Evolutionary conservation across 1,140 invertebrate species (phyloP).

Genomic region (Stegodyphus mimosarum): DNA sequence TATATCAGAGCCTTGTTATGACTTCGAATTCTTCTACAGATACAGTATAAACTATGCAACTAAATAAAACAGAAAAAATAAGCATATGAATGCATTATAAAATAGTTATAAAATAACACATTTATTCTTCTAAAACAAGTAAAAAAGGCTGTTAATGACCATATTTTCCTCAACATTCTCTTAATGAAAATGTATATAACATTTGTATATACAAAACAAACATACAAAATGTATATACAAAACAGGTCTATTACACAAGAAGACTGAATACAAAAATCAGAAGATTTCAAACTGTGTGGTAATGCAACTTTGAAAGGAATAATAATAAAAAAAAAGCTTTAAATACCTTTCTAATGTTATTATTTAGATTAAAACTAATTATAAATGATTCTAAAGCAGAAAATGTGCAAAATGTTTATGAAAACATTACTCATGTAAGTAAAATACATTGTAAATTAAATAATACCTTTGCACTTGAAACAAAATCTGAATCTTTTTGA

Average conservation of each 20-base stretch:
- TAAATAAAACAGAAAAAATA: background rate
- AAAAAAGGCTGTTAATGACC: background rate
- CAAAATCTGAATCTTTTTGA: too few species aligned
- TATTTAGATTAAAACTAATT: too few species aligned
- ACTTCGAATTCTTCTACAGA: conserved; percentile 21
- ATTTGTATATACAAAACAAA: background rate
- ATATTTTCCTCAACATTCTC: background rate
- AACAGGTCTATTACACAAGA: background rate
- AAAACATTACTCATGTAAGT: too few species aligned
- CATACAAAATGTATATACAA: background rate
- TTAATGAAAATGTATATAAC: background rate
- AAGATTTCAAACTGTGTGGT: background rate
- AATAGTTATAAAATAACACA: background rate
- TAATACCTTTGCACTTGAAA: too few species aligned
- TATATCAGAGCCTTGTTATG: conserved; percentile 58
- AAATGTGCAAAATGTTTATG: too few species aligned
- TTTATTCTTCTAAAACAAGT: background rate
- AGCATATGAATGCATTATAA: background rate
- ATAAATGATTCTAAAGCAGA: too few species aligned
- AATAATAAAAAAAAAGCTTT: too few species aligned
- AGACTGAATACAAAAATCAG: background rate
- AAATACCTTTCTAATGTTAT: too few species aligned
- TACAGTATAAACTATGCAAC: conserved; percentile 33
- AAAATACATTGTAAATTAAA: too few species aligned
- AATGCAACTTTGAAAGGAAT: too few species aligned